These are phyloP conservation scores for Cotesia chilonis DNA, from an alignment of 1,140 invertebrate genomes.

Conservation along the genomic window DNA sequence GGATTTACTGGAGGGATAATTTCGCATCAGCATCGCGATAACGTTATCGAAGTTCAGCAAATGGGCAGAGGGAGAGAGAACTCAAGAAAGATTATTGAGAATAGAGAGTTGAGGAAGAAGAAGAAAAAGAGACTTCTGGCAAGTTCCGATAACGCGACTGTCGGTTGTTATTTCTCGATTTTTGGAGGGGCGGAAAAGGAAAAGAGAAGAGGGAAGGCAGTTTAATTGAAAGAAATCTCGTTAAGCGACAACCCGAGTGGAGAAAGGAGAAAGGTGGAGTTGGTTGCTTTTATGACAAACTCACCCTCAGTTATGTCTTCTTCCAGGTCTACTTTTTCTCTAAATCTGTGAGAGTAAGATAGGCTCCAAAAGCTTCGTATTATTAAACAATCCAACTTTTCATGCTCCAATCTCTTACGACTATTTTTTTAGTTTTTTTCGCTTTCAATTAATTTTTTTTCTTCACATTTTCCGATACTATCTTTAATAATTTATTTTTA, in stretches of 20 bases:
- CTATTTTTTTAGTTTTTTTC: slow-evolving; percentile 36
- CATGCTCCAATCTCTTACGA: background rate
- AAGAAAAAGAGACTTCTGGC: slow-evolving; percentile 52
- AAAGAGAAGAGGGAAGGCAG: slow-evolving; percentile 46
- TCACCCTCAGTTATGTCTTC: slow-evolving; percentile 36
- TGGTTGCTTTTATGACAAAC: slow-evolving; percentile 54
- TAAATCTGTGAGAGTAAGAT: slow-evolving; percentile 53
- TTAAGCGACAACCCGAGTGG: slow-evolving; percentile 48
- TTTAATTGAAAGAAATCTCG: slow-evolving; percentile 67
- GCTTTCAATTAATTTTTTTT: slow-evolving; percentile 31
- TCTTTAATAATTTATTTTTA: background rate
- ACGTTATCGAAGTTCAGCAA: slow-evolving; percentile 52
- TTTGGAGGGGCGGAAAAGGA: slow-evolving; percentile 45
- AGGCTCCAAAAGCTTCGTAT: slow-evolving; percentile 47
- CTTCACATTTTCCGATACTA: background rate
- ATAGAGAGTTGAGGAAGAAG: slow-evolving; percentile 32
- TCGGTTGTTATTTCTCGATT: slow-evolving; percentile 59
- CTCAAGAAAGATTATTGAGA: background rate
- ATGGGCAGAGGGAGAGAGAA: slow-evolving; percentile 45
- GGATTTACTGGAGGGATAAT: slow-evolving; percentile 23
- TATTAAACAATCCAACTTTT: slow-evolving; percentile 44
- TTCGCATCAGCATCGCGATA: slow-evolving; percentile 49
- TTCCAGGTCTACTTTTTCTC: slow-evolving; percentile 9
- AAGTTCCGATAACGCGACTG: slow-evolving; percentile 62
- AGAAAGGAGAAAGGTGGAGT: slow-evolving; percentile 35